These are phyloP conservation scores for Parnassius apollo DNA, from an alignment of 2,888 invertebrate species.

Conservation along the genomic window DNA sequence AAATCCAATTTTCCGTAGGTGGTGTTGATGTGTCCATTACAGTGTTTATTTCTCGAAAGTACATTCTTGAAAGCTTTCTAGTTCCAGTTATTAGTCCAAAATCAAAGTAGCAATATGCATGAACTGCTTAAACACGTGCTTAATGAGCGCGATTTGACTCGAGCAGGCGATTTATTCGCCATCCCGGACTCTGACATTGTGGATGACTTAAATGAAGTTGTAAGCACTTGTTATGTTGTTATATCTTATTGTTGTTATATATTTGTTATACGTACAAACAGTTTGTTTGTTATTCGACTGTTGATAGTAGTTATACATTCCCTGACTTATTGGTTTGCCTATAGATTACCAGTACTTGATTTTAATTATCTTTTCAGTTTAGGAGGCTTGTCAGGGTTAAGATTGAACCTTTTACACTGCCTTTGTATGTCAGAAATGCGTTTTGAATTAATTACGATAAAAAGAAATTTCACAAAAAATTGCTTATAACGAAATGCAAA, in stretches of 20 bases:
- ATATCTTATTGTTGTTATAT: conserved; percentile 5
- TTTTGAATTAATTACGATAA: no score
- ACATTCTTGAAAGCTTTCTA: conserved; percentile 15
- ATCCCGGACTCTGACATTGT: conserved; percentile 93
- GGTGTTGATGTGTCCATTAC: conserved; percentile 49
- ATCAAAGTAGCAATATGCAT: conserved; percentile 84
- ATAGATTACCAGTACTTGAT: no score
- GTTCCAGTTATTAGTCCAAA: conserved; percentile 5
- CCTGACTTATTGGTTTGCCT: background rate
- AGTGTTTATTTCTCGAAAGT: conserved; percentile 36
- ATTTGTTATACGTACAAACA: no score
- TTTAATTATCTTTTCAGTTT: no score
- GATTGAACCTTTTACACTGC: no score
- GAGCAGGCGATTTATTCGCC: conserved; percentile 95
- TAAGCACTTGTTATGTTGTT: conserved; percentile 66
- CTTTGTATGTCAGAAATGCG: no score
- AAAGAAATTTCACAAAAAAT: no score
- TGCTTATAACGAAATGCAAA: no score
- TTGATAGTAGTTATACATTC: background rate
- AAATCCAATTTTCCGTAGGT: conserved; percentile 31
- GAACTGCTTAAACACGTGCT: conserved; percentile 94
- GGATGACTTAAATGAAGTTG: conserved; percentile 91
- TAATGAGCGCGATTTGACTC: conserved; percentile 92
- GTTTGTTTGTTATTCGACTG: background rate
- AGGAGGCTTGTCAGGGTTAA: no score